phyloP scores from a whole-genome alignment of 1,140 invertebrate genomes.

The Rhyzopertha dominica region DNA sequence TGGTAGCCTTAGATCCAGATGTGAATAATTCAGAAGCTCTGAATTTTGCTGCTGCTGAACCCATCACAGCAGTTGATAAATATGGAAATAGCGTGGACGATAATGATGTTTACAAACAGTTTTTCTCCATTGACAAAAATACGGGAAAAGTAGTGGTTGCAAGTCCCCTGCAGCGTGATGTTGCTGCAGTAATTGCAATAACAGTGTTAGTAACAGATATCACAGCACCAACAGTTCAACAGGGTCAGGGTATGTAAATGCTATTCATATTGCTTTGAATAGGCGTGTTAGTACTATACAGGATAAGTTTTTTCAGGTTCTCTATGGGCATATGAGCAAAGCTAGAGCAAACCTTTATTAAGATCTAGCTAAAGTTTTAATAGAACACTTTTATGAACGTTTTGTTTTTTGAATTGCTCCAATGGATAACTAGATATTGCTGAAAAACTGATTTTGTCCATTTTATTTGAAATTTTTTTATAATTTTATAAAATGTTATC shows the following conservation, averaged over 20 bases:
- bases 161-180: conserved; percentile 58
- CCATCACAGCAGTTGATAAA: conserved; percentile 69
- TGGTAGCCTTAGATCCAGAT: conserved; percentile 79
- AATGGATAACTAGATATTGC: too few species aligned
- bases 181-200: conserved; percentile 69
- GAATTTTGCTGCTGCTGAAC: conserved; percentile 66
- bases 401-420: too few species aligned
- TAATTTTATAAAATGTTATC: too few species aligned
- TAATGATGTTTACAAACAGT: conserved; percentile 56
- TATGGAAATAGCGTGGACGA: conserved; percentile 70
- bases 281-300: too few species aligned
- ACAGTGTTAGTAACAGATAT: conserved; percentile 75
- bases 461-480: too few species aligned
- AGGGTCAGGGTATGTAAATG: conserved; percentile 75
- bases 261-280: too few species aligned
- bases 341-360: too few species aligned
- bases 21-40: conserved; percentile 62
- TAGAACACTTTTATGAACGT: too few species aligned
- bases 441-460: too few species aligned
- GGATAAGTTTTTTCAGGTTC: too few species aligned
- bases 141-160: conserved; percentile 71
- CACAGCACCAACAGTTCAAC: conserved; percentile 69
- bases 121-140: conserved; percentile 64
- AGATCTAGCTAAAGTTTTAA: too few species aligned
- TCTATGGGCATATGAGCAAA: too few species aligned